Evolutionary conservation across 64 coral and sea anemone genomes (phyloP).

Genomic region (Montipora capricornis): DNA sequence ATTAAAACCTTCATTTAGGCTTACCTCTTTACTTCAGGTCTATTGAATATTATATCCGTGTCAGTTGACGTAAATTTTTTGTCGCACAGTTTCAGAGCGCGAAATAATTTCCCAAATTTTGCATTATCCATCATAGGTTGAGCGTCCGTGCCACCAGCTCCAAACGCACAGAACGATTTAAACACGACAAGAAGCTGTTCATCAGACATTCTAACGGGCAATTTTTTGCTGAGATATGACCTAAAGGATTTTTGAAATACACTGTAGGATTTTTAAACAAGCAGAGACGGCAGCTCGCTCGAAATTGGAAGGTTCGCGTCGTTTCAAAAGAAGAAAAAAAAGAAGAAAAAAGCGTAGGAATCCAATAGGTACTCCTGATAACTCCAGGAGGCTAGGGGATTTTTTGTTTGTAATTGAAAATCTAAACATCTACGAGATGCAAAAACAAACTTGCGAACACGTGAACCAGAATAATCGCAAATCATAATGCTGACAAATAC

Average conservation of each 20-base stretch:
- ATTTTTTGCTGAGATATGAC: not conserved
- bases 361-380: too few species aligned
- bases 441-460: too few species aligned
- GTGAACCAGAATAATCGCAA: too few species aligned
- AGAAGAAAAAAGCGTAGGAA: not conserved
- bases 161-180: slow-evolving; percentile 84
- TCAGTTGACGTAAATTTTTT: slow-evolving; percentile 87
- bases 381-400: too few species aligned
- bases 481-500: too few species aligned
- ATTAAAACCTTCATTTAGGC: not conserved
- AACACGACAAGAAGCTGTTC: too few species aligned
- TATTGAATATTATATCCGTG: slow-evolving; percentile 92
- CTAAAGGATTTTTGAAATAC: not conserved
- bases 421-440: too few species aligned
- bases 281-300: not conserved
- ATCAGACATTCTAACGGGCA: not conserved
- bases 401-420: too few species aligned
- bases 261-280: not conserved
- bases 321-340: not conserved
- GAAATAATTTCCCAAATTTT: slow-evolving; percentile 90
- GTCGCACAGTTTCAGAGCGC: slow-evolving; percentile 78
- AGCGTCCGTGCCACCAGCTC: slow-evolving; percentile 61
- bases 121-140: slow-evolving; percentile 80
- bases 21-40: slow-evolving; percentile 92
- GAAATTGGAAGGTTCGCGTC: not conserved